These are phyloP conservation scores for Kryptopterus vitreolus DNA, from an alignment of 2,797 vertebrate species.

Conservation along the genomic window DNA sequence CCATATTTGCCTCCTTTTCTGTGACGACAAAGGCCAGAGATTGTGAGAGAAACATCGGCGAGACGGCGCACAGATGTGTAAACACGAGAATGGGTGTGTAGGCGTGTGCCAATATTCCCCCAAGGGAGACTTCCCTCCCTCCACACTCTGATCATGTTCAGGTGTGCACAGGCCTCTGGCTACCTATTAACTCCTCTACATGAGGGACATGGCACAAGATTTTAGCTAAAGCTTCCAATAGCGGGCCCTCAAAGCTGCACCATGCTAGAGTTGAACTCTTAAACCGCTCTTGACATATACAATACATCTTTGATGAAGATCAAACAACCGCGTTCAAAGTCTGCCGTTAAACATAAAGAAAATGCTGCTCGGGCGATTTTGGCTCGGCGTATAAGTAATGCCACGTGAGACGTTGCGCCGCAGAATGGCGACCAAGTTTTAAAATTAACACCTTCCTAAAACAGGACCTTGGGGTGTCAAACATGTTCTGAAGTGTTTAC, in stretches of 20 bases:
- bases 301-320: neutral
- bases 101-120: conserved; percentile 39
- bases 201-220: neutral
- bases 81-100: conserved; percentile 40
- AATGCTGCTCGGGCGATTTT: conserved; percentile 12
- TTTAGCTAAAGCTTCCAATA: neutral
- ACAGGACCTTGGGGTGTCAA: conserved; percentile 37
- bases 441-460: neutral
- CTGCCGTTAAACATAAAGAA: neutral
- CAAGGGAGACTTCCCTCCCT: conserved; percentile 12
- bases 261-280: neutral
- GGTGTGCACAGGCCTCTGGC: conserved; percentile 30
- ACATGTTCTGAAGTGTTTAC: conserved; percentile 29
- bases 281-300: neutral
- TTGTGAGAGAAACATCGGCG: conserved; percentile 30
- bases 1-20: conserved; percentile 45
- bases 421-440: neutral
- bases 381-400: neutral
- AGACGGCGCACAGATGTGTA: conserved; percentile 50
- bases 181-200: conserved; percentile 31
- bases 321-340: neutral
- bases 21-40: conserved; percentile 41
- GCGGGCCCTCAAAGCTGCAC: conserved; percentile 19
- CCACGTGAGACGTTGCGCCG: no score
- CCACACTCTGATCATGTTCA: conserved; percentile 38